These are phyloP conservation scores for Charaxes varanes DNA, from an alignment of 1,140 invertebrate species.

Conservation along the genomic window DNA sequence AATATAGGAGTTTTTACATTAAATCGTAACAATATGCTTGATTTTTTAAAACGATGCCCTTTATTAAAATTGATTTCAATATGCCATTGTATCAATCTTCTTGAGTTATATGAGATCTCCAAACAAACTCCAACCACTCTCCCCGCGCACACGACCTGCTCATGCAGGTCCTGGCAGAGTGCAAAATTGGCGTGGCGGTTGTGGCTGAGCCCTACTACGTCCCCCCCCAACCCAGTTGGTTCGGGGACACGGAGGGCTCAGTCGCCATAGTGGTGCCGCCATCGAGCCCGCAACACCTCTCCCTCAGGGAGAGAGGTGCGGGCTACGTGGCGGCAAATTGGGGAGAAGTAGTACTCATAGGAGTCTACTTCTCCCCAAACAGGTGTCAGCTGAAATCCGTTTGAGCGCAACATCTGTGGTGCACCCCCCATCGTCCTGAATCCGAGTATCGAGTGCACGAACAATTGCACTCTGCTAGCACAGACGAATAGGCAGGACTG, in stretches of 20 bases:
- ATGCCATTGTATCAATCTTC: no score
- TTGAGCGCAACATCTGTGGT: no score
- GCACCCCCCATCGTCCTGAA: no score
- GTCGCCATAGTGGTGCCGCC: constrained; percentile 3
- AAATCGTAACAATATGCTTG: no score
- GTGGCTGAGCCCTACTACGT: constrained; percentile 15
- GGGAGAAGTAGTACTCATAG: constrained; percentile 11
- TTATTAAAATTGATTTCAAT: no score
- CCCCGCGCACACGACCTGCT: constrained; percentile 23
- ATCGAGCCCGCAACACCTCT: background rate
- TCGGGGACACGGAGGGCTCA: constrained; percentile 8
- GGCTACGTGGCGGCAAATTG: constrained; percentile 10
- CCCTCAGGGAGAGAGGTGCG: background rate
- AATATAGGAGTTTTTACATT: no score
- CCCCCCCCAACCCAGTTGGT: constrained; percentile 1
- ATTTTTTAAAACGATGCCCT: no score
- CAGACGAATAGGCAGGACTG: no score
- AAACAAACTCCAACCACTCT: constrained; percentile 17
- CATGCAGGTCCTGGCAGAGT: constrained; percentile 15
- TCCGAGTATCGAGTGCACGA: no score
- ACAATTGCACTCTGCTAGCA: no score
- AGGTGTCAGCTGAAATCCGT: no score
- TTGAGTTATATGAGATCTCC: no score
- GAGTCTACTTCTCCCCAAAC: constrained; percentile 21
- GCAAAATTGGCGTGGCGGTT: constrained; percentile 7